Evolutionary conservation across 2,113 vertebrate genomes (phyloP), one percentile per base, ranked within the genome.

Genomic region (Peromyscus californicus): DNA sequence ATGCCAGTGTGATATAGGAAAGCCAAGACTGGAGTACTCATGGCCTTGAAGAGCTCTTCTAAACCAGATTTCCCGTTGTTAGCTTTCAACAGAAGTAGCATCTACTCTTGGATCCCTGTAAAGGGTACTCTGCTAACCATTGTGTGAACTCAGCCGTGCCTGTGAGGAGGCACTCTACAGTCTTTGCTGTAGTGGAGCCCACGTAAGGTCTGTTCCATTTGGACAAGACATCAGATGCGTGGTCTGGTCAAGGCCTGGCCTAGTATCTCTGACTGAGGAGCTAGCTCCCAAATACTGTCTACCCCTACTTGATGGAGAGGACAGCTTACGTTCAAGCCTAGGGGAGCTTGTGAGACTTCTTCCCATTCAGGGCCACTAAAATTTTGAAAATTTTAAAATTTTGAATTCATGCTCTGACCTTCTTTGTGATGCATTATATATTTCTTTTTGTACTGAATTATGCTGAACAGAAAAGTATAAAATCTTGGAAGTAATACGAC

Each of bases 401-500:
- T n/a, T 84, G 29, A 93, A 91, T 76, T 85, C 57, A 72, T 96
- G 36, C 13, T 3, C 33, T 85, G 39, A 42, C 80, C 0, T 84
- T 88, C 22, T 59, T 89, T 80, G 19, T 89, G 74, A 80, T 88
- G 29, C 33, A 51, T 84, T 74, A 5, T 33, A 8, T 65, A 67
- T 93, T 78, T 89, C n/a, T 61, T 7, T 80, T 51, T 91, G 36
- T 6, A 61, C 59, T 91, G 63, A 83, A 89, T 82, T 92, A 75
- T 29, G 63, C 76, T 54, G 91, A 15, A 51, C 39, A 75, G 80
- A 59, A 69, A 48, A 87, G 22, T 91, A 26, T 61, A 79, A 61
- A 67, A 45, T 72, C 33, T 75, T 45, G 80, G 89, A 19, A 94
- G 7, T 82, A 59, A 36, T 84, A 17, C 21, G 33, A 48, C 31